Conservation (phyloP, 2,113 vertebrate genomes). For the Sinocyclocheilus rhinocerous region DNA sequence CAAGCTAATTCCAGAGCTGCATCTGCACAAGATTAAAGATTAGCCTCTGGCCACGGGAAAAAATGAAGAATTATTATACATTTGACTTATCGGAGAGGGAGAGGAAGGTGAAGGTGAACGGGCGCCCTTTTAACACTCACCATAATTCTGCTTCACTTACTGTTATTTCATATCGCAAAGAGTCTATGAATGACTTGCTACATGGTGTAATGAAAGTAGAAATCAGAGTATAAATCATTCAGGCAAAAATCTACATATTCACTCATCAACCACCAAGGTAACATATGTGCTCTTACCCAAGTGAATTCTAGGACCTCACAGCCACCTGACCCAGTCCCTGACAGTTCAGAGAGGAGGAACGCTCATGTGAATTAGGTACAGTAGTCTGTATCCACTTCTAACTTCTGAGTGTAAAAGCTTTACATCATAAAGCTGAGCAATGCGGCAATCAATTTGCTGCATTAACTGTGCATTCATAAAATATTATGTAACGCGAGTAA, state of each 20-base stretch:
- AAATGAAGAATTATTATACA: slow-evolving; percentile 67
- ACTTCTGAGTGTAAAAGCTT: neutral
- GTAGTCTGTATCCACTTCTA: neutral
- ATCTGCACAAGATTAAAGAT: slow-evolving; percentile 79
- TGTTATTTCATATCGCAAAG: neutral
- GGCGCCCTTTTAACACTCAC: neutral
- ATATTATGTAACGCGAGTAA: slow-evolving; percentile 48
- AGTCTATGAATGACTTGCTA: neutral
- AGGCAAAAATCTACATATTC: neutral
- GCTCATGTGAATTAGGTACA: neutral
- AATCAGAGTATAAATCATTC: neutral
- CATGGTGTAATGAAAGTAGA: neutral
- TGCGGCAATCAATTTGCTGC: neutral
- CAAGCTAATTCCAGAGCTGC: slow-evolving; percentile 79
- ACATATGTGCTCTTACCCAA: too few relatives aligned
- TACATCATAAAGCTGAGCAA: slow-evolving; percentile 15
- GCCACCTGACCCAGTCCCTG: neutral
- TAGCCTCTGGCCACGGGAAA: slow-evolving; percentile 64
- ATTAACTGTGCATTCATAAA: neutral
- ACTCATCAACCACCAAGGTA: neutral
- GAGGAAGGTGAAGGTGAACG: slow-evolving; percentile 64
- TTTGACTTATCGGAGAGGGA: slow-evolving; percentile 63
- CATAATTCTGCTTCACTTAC: slow-evolving; percentile 1
- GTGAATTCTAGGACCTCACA: neutral
- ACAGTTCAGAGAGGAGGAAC: neutral